A percentile compares a stretch with the other conserved stretches of the same genome.
Conservation (phyloP, 1,140 invertebrate species). For the Drosophila oshimai region DNA sequence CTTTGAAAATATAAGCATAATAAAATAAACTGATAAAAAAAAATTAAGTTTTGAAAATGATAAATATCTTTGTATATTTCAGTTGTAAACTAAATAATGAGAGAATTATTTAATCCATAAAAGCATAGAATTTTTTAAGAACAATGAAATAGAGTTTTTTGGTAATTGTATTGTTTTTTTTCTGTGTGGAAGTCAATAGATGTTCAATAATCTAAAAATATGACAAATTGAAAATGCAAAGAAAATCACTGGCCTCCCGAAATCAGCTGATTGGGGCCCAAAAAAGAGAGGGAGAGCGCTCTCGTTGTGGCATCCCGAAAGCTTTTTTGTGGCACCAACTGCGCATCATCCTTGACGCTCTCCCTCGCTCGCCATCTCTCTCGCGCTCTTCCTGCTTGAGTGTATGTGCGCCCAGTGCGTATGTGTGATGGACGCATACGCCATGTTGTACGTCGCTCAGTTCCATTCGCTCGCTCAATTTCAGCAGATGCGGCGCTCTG, state of each 20-base stretch:
- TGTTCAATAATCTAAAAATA: neutral
- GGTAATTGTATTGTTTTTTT: neutral
- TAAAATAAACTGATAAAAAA: no score
- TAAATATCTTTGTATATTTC: no score
- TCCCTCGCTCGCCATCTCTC: neutral
- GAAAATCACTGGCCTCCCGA: neutral
- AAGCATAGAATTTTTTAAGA: no score
- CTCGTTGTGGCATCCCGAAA: conserved; percentile 13
- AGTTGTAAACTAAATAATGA: no score
- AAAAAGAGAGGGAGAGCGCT: conserved; percentile 3
- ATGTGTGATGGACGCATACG: conserved; percentile 55
- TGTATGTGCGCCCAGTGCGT: conserved; percentile 31
- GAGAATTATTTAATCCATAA: no score
- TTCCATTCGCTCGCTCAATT: conserved; percentile 57
- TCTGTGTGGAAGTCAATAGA: neutral
- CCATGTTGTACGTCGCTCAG: conserved; percentile 61
- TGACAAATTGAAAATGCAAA: neutral
- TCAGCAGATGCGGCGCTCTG: conserved; percentile 41
- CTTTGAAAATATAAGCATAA: no score
- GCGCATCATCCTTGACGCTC: conserved; percentile 21
- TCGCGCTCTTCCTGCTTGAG: neutral
- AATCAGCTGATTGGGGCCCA: conserved; percentile 38
- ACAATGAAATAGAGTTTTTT: neutral
- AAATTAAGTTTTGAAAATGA: no score
- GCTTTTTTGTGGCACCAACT: conserved; percentile 16